Evolutionary conservation across 2,797 vertebrate genomes (phyloP), one percentile per base, ranked within the genome.

Genomic region (Enteromius afrohamiltoni): DNA sequence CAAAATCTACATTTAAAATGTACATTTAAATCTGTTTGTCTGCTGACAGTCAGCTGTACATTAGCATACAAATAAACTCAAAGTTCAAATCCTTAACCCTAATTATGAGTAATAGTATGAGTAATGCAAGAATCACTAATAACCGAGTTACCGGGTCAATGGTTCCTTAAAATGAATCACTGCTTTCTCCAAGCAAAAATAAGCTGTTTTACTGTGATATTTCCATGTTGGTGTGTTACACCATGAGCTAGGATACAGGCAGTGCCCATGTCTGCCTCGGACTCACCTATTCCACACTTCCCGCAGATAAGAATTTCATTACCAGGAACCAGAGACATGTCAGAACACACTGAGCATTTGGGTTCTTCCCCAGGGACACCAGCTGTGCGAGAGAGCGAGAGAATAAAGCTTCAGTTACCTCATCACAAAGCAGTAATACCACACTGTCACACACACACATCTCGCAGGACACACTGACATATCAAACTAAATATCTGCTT

Each of bases 281-380:
- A 89, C 96, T 95, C 91, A 98, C 98, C 98, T 47, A 98, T 95
- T 82, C 98, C 97, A 69, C 98, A 99, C 87, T 99, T 99, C 21
- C 97, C 98, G 11, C 98, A 99, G 92, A 99, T 97, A 86, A 99
- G 96, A 88, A 99, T 98, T 77, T 96, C 95, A 62, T 95, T 95
- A 86, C 92, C 91, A 2, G 95, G 91, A 1, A 91, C 91, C 0
- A 94, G 92, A 0, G 94, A 96, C 89, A 90, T 95, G 85, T 95
- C 96, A 82, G 93, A 91, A 89, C 98, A 99, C 88, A 98, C 85
- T 1, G 94, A 97, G 88, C 98, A 99, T 85, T 95, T 96, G 60
- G 96, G 96, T 82, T 98, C 97, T 92, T 98, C 97, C 47, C 97
- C 97, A 0, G 97, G 97, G 53, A 98, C 94, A 0, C 97, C 97